Base-by-base conservation (phyloP, 2,888 invertebrate species). In the Chrysomela aeneicollis region DNA sequence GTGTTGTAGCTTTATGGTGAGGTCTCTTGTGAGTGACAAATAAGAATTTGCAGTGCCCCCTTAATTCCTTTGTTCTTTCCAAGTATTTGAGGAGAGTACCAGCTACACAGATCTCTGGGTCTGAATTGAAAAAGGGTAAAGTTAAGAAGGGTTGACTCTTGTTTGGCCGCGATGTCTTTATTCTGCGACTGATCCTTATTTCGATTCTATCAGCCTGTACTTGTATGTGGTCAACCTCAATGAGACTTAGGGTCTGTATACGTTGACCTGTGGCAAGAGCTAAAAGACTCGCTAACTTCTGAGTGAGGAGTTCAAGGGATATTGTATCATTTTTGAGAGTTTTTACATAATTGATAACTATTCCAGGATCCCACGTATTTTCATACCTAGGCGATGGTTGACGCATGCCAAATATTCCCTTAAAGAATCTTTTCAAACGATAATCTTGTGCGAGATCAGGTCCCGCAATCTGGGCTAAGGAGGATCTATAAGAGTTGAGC, bases 401-500 rank as follows among this genome's bases (percentile, higher is more conserved):
- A 52, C 69, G 18, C 37, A 67, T 21, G 17, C 35, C 2, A 37
- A 32, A 59, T 3, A 67, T 19, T 37, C 66, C 66, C 50, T 35
- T 35, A 10, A 35, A 35, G 10, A 35, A 35, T 10, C 10, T 8
- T 10, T 10, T 35, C 32, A 66, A 12, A 22, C 63, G 47, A 52
- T 59, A 66, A 46, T 68, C 65, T 10, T 63, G 21, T 10, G n/a
- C 47, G 8, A 68, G 17, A n/a, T 49, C 3, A 18, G 60, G 53
- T 17, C 65, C 63, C 21, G 22, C 37, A 12, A 66, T 61, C 42
- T 66, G 68, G 2, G 61, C 51, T 17, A 68, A 42, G 8, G 68
- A 59, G 1, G 66, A 58, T 17, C 68, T 32, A 47, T 62, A 67
- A 2, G 65, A 59, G 35, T 63, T 63, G 12, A 66, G 18, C 35